Percentiles rank a stretch among this genome's conserved stretches.
These are phyloP conservation scores for Lasioglossum leucozonium DNA, from an alignment of 2,888 invertebrate species.

Conservation along the genomic window DNA sequence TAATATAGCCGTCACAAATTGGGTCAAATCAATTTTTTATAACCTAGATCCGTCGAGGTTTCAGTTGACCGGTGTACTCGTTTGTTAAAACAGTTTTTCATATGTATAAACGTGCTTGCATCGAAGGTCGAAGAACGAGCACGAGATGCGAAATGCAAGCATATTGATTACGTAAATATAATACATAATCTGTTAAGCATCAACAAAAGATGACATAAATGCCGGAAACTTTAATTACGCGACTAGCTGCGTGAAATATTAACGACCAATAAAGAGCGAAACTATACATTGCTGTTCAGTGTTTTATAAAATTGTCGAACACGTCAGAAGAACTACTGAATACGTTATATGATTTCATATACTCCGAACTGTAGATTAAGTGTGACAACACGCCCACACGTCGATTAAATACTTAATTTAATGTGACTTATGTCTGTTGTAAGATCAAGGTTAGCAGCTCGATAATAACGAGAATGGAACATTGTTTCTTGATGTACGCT, in stretches of 20 bases:
- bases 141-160: not conserved
- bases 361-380: not conserved
- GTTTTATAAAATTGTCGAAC: conserved; percentile 1
- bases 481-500: not conserved
- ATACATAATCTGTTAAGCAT: not conserved
- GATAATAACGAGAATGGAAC: not conserved
- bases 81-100: conserved; percentile 19
- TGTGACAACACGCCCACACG: not conserved
- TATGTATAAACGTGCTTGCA: not conserved
- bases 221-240: not conserved
- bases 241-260: not conserved
- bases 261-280: not conserved
- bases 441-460: not conserved
- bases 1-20: conserved; percentile 56
- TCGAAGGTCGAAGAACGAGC: not conserved
- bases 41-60: conserved; percentile 42
- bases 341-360: not conserved
- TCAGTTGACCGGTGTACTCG: conserved; percentile 27
- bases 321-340: not conserved
- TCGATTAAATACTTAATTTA: conserved; percentile 2
- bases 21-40: conserved; percentile 61
- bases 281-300: too few relatives aligned
- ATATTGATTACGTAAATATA: not conserved
- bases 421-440: not conserved
- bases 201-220: not conserved